Evolutionary conservation across 2,797 vertebrate genomes (phyloP).

Genomic region (Enteromius viviparus): DNA sequence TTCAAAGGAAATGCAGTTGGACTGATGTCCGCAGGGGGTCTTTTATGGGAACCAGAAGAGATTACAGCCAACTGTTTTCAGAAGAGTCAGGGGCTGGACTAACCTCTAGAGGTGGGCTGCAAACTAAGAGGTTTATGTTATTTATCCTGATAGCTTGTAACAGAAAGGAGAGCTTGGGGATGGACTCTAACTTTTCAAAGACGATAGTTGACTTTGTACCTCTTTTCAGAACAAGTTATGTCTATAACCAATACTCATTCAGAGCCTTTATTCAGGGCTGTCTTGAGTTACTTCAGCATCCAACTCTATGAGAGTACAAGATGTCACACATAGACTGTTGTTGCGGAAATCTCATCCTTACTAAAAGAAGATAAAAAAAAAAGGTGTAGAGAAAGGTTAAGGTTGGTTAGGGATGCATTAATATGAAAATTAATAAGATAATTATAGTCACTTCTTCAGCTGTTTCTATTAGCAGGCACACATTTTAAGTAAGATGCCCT

Average conservation of each 20-base stretch:
- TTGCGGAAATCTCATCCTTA: not conserved
- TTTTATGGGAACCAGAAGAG: constrained; percentile 70
- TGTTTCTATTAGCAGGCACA: not conserved
- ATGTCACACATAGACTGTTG: not conserved
- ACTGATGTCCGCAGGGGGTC: constrained; percentile 66
- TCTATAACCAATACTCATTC: not conserved
- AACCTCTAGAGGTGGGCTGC: constrained; percentile 50
- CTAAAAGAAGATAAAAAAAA: not conserved
- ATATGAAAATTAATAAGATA: not conserved
- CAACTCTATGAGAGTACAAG: not conserved
- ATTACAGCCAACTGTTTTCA: constrained; percentile 71
- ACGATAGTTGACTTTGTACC: constrained; percentile 29
- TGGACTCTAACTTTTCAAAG: constrained; percentile 50
- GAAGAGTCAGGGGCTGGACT: constrained; percentile 41
- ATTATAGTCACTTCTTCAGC: not conserved
- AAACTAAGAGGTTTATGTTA: constrained; percentile 53
- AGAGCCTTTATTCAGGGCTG: not conserved
- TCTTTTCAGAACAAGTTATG: not conserved
- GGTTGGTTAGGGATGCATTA: not conserved
- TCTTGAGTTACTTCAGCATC: not conserved
- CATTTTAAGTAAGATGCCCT: not conserved
- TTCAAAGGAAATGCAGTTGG: constrained; percentile 78
- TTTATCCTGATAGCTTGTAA: constrained; percentile 40
- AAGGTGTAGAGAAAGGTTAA: not conserved
- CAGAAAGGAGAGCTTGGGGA: constrained; percentile 24